Evolutionary conservation across 2,797 vertebrate genomes (phyloP), one percentile per base, ranked within the genome.

Genomic region (Danio tinwini): DNA sequence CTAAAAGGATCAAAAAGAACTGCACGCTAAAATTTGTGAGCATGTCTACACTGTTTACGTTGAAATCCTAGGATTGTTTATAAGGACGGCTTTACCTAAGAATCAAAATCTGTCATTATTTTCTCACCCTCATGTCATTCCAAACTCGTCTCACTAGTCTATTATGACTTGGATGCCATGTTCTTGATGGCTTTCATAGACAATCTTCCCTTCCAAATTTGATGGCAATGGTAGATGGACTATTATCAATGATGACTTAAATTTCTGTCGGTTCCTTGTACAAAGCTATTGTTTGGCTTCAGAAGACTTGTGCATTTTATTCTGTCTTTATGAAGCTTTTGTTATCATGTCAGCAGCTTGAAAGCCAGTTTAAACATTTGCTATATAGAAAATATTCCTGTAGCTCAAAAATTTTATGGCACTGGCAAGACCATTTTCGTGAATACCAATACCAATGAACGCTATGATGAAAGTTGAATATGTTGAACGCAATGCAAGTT

Each of bases 1-100:
- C 50, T 21, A 74, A 78, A 67, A 59, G 62, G 21, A 44, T 65
- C 10, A 47, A 6, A 65, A 52, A 49, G 29, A 53, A 42, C 10
- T 40, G 16, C 9, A 55, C 47, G 17, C 16, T 58, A 47, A 62
- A 70, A 64, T 53, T 12, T 45, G 62, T 17, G 6, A 45, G 55
- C 10, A 10, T n/a, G 62, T 4, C 12, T 1, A 29, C 29, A 29
- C 29, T 37, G 40, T 65, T 74, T 44, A 44, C 52, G 44, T 39
- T 21, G 17, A 39, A 44, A 44, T 56, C 56, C 12, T 21, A 12
- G n/a, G n/a, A 42, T n/a, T 39, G 45, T 49, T 44, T 5, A 75
- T 29, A 29, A 55, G 17, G 8, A 9, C 6, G 17, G 52, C 2
- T 67, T 47, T 14, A 29, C 6, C 17, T 2, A 37, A 56, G 21